A percentile compares a stretch with the other conserved stretches of the same genome.
Evolutionary conservation across 1,140 invertebrate genomes (phyloP).

Genomic region (Drosophila littoralis): DNA sequence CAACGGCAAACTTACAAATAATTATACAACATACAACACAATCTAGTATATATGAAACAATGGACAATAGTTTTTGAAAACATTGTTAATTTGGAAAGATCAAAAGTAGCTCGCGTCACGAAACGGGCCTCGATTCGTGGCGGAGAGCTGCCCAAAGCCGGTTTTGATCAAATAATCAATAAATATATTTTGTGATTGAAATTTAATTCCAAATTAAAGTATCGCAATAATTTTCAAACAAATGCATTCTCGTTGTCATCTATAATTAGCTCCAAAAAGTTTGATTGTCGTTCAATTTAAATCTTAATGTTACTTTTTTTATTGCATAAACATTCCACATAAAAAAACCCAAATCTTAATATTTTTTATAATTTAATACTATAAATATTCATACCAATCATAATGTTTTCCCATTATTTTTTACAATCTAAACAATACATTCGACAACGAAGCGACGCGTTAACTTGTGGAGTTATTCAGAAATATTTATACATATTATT

Average conservation of each 20-base stretch:
- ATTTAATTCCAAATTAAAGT: background rate
- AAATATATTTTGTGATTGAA: background rate
- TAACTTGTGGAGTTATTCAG: too few relatives aligned
- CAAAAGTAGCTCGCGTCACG: slow-evolving; percentile 6
- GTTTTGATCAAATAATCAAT: background rate
- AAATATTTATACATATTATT: too few relatives aligned
- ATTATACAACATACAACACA: slow-evolving; percentile 18
- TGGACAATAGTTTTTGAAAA: slow-evolving; percentile 36
- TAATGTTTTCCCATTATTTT: too few relatives aligned
- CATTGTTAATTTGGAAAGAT: slow-evolving; percentile 2
- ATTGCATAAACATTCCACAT: too few relatives aligned
- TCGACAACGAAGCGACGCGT: too few relatives aligned
- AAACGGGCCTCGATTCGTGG: background rate
- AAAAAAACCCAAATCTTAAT: too few relatives aligned
- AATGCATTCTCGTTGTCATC: too few relatives aligned
- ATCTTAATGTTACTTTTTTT: too few relatives aligned
- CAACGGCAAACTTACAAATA: slow-evolving; percentile 8
- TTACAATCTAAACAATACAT: too few relatives aligned
- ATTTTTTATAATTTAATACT: too few relatives aligned
- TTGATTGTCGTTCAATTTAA: too few relatives aligned
- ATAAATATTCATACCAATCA: too few relatives aligned
- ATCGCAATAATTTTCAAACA: background rate
- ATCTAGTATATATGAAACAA: slow-evolving; percentile 8
- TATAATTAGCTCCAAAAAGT: background rate
- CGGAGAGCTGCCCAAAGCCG: background rate